A percentile compares a stretch with the other conserved stretches of the same genome.
phyloP scores from a whole-genome alignment of 2,113 vertebrate species.

The Motacilla tschutschensis region DNA sequence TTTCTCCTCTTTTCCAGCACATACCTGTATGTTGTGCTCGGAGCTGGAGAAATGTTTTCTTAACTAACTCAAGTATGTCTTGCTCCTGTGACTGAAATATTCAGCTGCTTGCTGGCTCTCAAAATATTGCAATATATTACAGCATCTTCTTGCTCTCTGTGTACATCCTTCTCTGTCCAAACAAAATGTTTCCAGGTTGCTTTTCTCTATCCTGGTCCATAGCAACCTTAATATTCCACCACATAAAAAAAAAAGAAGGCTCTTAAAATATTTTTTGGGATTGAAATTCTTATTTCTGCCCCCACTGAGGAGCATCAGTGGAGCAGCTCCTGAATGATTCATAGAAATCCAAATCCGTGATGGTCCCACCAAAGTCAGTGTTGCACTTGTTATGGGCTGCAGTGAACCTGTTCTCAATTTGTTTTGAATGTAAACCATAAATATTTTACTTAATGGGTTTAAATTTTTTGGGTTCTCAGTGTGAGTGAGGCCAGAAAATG shows the following conservation, averaged over 20 bases:
- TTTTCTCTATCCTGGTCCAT: background rate
- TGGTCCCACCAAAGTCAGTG: background rate
- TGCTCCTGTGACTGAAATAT: background rate
- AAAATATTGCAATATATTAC: background rate
- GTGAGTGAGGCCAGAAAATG: background rate
- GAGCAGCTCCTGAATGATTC: background rate
- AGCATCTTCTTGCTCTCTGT: background rate
- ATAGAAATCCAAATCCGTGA: background rate
- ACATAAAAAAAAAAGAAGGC: background rate
- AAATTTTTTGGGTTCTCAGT: constrained; percentile 1
- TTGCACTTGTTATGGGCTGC: background rate
- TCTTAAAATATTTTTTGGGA: background rate
- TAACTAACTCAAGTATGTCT: background rate
- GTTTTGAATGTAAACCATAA: constrained; percentile 32
- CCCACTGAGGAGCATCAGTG: background rate
- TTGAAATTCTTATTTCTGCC: background rate
- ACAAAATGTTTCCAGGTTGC: background rate
- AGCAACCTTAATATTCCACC: background rate
- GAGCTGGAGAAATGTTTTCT: background rate
- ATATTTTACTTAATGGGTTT: constrained; percentile 20
- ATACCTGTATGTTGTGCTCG: background rate
- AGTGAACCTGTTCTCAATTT: background rate
- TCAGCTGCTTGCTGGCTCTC: background rate
- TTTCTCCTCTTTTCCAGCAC: background rate
- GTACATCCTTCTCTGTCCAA: background rate